Evolutionary conservation across 2,797 vertebrate species (phyloP).

Genomic region (Brachyrhaphis roseni): DNA sequence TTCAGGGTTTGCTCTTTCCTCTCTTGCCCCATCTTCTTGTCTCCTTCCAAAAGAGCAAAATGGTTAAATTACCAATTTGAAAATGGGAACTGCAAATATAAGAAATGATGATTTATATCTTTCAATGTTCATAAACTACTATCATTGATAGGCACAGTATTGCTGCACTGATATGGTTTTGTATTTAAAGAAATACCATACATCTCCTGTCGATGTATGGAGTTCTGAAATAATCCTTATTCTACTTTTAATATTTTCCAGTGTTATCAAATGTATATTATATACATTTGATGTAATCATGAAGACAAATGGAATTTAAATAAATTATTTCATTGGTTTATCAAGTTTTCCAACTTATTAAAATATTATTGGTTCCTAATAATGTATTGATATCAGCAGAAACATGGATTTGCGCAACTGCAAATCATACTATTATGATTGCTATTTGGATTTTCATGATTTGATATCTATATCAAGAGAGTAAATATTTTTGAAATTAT

Average conservation of each 20-base stretch:
- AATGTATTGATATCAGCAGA: neutral
- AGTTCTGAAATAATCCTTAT: neutral
- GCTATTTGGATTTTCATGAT: neutral
- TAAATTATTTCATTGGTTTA: neutral
- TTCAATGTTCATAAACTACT: neutral
- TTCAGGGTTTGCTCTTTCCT: constrained; percentile 32
- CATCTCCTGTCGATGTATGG: neutral
- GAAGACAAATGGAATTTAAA: neutral
- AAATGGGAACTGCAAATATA: constrained; percentile 19
- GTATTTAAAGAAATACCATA: neutral
- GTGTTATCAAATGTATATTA: neutral
- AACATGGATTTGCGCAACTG: neutral
- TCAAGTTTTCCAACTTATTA: neutral
- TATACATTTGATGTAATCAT: neutral
- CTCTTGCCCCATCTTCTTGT: constrained; percentile 11
- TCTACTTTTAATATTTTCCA: neutral
- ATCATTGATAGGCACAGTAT: constrained; percentile 15
- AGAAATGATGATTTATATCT: constrained; percentile 12
- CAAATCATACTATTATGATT: neutral
- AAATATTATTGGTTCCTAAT: neutral
- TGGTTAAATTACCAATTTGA: constrained; percentile 31
- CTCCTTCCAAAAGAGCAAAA: constrained; percentile 17
- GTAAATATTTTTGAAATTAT: neutral
- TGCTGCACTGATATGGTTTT: neutral
- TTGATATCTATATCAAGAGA: neutral